Conservation (phyloP, 2,888 invertebrate genomes). For the Graphium colonna region DNA sequence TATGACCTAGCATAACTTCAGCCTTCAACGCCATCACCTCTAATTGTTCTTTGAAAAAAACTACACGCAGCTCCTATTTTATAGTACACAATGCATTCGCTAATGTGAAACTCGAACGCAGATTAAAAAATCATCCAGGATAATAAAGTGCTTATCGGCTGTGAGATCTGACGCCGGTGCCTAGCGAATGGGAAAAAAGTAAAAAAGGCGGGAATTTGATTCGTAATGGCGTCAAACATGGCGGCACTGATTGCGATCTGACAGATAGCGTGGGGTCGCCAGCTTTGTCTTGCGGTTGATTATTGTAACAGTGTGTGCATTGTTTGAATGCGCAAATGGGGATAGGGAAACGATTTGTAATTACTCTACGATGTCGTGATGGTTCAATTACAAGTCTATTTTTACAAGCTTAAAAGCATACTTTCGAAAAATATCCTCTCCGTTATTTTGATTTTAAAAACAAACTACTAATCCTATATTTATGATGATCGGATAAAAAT, state of each 20-base stretch:
- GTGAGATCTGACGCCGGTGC: conserved; percentile 72
- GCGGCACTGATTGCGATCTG: conserved; percentile 74
- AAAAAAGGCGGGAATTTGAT: conserved; percentile 74
- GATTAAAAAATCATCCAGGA: conserved; percentile 77
- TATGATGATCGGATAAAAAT: not conserved
- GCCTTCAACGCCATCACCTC: conserved; percentile 1
- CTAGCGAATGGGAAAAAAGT: conserved; percentile 57
- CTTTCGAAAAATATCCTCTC: no score
- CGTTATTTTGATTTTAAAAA: no score
- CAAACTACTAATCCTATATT: not conserved
- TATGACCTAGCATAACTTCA: not conserved
- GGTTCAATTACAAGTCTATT: no score
- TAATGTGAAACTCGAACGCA: conserved; percentile 61
- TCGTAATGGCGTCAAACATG: conserved; percentile 74
- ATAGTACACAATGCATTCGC: conserved; percentile 44
- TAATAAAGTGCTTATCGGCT: conserved; percentile 75
- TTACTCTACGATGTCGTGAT: conserved; percentile 20
- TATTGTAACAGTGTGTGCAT: conserved; percentile 38
- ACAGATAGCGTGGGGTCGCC: conserved; percentile 67
- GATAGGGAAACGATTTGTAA: conserved; percentile 31
- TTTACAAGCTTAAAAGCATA: no score
- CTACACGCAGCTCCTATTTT: conserved; percentile 8
- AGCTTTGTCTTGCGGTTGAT: conserved; percentile 65
- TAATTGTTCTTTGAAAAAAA: conserved; percentile 17
- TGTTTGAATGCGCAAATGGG: conserved; percentile 36